Base-by-base conservation (phyloP, 2,797 vertebrate species). In the Cirrhinus mrigala region DNA sequence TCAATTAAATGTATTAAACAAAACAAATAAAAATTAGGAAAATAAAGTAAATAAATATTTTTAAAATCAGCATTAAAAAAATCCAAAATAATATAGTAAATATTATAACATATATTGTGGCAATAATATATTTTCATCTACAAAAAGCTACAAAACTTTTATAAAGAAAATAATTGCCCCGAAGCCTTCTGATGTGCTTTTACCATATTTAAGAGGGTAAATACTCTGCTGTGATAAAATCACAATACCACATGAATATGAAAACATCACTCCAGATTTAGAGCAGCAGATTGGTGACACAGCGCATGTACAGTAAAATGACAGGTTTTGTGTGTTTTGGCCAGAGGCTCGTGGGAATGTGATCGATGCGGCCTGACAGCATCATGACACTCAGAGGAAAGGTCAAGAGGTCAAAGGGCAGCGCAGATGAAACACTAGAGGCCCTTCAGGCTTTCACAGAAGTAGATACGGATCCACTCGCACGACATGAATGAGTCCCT, bases 391-490 rank as follows among this genome's bases (percentile, higher is more conserved):
- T 60, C 54, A 24, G 75, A 20, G 5, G 10, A 46, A 71, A 71
- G 66, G 37, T 81, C 80, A 71, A 71, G 68, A 20, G 68, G 68
- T 82, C 37, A 71, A 24, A 5, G 6, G 29, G 52, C 68, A 62
- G 84, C 71, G 16, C 5, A 58, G 46, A 68, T 33, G 62, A 68
- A 68, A 68, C 62, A 9, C 62, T 37, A 37, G 78, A 58, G 52
- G 33, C 33, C 29, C 66, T 81, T 69, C 48, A 54, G 79, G 52
- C 20, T 44, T 81, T 66, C 20, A 33, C 6, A 79, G 88, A 80
- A 80, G 74, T 40, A 46, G 66, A 85, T 20, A 56, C 79, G 29
- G 82, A 33, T 82, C 83, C 84, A 90, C 88, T 88, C 84, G 85
- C 54, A 78, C 87, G 88, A 86, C 89, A 37, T 74, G 70, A 56